Evolutionary conservation across 2,113 vertebrate genomes (phyloP).

Genomic region (Cyanoderma ruficeps): DNA sequence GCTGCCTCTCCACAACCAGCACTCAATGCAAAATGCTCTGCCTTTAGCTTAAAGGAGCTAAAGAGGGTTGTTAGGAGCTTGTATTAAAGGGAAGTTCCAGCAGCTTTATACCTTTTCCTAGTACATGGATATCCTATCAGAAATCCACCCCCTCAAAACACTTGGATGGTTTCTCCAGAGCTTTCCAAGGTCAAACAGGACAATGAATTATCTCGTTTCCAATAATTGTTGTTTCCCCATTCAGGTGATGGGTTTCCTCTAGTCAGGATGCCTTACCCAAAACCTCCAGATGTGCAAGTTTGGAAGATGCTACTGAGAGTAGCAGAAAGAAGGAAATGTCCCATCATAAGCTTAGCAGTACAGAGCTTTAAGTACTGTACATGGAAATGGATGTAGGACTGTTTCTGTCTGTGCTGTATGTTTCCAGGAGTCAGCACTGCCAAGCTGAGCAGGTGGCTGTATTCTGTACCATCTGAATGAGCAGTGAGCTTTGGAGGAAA

Average conservation of each 20-base stretch:
- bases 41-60: background rate
- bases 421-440: background rate
- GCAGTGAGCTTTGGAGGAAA: background rate
- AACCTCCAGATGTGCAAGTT: background rate
- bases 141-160: background rate
- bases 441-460: background rate
- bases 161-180: background rate
- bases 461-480: background rate
- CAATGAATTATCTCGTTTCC: background rate
- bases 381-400: background rate
- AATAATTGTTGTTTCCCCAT: background rate
- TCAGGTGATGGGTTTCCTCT: background rate
- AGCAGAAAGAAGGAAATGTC: background rate
- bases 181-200: background rate
- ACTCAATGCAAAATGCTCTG: background rate
- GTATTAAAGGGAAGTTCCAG: background rate
- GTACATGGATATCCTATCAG: background rate
- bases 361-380: background rate
- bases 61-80: background rate
- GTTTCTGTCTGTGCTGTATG: background rate
- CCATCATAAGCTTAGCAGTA: background rate
- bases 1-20: background rate
- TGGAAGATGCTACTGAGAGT: background rate
- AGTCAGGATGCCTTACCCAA: background rate
- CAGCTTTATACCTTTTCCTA: background rate